A percentile compares a stretch with the other conserved stretches of the same genome.
phyloP scores from a whole-genome alignment of 2,888 invertebrate genomes.

The Polydrusus cervinus region DNA sequence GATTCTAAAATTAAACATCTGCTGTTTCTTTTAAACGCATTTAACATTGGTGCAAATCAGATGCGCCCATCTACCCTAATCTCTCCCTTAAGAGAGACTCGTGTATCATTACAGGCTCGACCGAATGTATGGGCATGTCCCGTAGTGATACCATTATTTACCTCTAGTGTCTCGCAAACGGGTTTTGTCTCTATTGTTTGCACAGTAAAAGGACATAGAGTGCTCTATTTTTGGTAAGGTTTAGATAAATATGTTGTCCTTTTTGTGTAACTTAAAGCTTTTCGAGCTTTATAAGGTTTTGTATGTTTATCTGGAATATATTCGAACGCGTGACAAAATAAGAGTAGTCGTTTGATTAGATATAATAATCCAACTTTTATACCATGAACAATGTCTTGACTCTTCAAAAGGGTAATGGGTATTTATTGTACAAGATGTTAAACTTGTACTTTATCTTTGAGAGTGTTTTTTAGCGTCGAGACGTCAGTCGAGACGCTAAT shows the following conservation, averaged over 20 bases:
- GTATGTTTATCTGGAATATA: background rate
- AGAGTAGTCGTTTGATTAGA: too few relatives aligned
- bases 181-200: slow-evolving; percentile 42
- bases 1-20: too few relatives aligned
- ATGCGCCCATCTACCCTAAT: slow-evolving; percentile 3
- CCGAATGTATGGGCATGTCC: slow-evolving; percentile 30
- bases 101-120: slow-evolving; percentile 45
- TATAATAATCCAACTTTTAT: too few relatives aligned
- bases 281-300: background rate
- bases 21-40: too few relatives aligned
- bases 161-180: slow-evolving; percentile 43
- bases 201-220: slow-evolving; percentile 10
- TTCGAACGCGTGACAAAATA: background rate
- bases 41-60: slow-evolving; percentile 24
- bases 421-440: too few relatives aligned
- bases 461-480: too few relatives aligned
- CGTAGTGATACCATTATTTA: slow-evolving; percentile 46
- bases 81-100: slow-evolving; percentile 36
- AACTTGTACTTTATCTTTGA: too few relatives aligned
- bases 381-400: too few relatives aligned
- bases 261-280: slow-evolving; percentile 18
- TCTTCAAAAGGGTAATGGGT: too few relatives aligned
- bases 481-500: too few relatives aligned
- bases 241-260: slow-evolving; percentile 11
- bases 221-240: slow-evolving; percentile 22